Percentiles rank a stretch among this genome's conserved stretches.
Evolutionary conservation across 2,113 vertebrate species (phyloP).

Genomic region (Struthidea cinerea): DNA sequence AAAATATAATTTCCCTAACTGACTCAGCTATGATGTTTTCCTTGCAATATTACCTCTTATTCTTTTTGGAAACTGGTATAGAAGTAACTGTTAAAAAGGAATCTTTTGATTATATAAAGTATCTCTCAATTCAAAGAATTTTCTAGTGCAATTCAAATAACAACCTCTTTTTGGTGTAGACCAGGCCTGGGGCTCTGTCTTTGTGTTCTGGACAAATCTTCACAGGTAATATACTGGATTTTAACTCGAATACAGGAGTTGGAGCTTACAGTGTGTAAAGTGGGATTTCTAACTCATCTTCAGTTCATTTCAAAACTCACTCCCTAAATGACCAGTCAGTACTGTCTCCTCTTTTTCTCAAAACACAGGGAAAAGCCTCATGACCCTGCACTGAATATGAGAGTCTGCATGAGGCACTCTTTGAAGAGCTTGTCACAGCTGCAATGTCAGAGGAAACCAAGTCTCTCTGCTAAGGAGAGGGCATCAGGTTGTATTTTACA

Average conservation of each 20-base stretch:
- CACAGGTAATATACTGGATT: not conserved
- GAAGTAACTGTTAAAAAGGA: conserved; percentile 23
- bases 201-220: conserved; percentile 26
- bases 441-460: not conserved
- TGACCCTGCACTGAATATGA: not conserved
- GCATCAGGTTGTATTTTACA: not conserved
- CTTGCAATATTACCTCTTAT: conserved; percentile 8
- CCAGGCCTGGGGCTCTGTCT: not conserved
- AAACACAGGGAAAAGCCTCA: not conserved
- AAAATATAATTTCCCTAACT: not conserved
- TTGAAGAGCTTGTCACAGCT: conserved; percentile 21
- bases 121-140: conserved; percentile 33
- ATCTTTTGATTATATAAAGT: conserved; percentile 43
- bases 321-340: conserved; percentile 2
- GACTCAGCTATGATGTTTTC: conserved; percentile 17
- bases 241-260: not conserved
- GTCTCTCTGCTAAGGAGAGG: not conserved
- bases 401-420: conserved; percentile 3
- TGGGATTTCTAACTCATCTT: conserved; percentile 27
- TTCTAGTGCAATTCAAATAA: conserved; percentile 39
- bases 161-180: conserved; percentile 29
- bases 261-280: not conserved
- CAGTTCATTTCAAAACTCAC: conserved; percentile 21
- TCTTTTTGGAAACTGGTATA: conserved; percentile 25
- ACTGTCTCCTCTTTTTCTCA: conserved; percentile 11